Conservation (phyloP, 2,888 invertebrate genomes). For the Catocala fraxini region DNA sequence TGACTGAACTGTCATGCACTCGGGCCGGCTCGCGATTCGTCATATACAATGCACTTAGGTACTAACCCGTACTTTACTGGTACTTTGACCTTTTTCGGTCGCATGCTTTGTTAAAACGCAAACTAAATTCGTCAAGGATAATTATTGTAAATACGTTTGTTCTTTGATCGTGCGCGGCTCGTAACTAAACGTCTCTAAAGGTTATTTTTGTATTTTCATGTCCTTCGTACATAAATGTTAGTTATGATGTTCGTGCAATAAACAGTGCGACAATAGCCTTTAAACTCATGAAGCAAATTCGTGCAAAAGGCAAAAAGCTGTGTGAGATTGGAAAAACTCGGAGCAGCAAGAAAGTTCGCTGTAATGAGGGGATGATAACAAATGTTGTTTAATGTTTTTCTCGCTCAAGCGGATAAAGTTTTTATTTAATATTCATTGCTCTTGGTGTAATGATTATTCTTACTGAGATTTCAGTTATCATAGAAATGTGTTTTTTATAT, state of each 20-base stretch:
- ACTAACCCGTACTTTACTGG: constrained; percentile 47
- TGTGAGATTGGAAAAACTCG: constrained; percentile 20
- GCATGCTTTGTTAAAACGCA: constrained; percentile 43
- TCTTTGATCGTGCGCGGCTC: constrained; percentile 37
- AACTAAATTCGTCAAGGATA: constrained; percentile 43
- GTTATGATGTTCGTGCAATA: constrained; percentile 12
- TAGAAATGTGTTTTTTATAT: not conserved
- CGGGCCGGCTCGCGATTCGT: constrained; percentile 56
- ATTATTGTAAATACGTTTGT: constrained; percentile 33
- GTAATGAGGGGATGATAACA: constrained; percentile 41
- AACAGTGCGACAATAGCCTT: constrained; percentile 10
- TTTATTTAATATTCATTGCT: constrained; percentile 42
- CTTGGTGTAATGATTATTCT: constrained; percentile 30
- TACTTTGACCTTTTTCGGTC: constrained; percentile 56
- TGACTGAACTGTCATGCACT: constrained; percentile 66
- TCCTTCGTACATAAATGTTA: constrained; percentile 12
- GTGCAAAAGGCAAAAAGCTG: constrained; percentile 15
- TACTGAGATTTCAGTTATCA: constrained; percentile 13
- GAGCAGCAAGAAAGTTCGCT: constrained; percentile 30
- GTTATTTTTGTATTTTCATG: constrained; percentile 16
- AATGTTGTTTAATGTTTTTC: constrained; percentile 39
- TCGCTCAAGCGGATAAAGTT: constrained; percentile 34
- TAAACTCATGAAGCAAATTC: constrained; percentile 7
- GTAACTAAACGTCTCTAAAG: constrained; percentile 22
- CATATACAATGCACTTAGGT: constrained; percentile 59